A percentile compares a stretch with the other conserved stretches of the same genome.
phyloP scores from a whole-genome alignment of 2,888 invertebrate genomes.

The Smittia sp. region DNA sequence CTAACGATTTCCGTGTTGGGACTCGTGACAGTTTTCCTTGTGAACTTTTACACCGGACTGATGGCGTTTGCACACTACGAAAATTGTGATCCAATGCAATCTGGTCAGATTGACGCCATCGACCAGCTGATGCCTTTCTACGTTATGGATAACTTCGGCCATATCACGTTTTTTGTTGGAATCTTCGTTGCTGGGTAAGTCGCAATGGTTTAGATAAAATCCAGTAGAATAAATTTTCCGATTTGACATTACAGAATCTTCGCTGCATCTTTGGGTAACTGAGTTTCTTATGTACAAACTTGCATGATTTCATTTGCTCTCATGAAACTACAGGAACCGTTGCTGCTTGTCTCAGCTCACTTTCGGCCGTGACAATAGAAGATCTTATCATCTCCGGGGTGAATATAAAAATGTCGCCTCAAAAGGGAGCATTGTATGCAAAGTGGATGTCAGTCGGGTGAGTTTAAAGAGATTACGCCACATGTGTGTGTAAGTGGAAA shows the following conservation, averaged over 20 bases:
- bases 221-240: neutral
- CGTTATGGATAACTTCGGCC: conserved; percentile 79
- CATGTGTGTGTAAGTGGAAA: neutral
- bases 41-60: conserved; percentile 84
- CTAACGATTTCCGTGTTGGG: conserved; percentile 48
- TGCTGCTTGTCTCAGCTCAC: conserved; percentile 87
- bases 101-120: conserved; percentile 64
- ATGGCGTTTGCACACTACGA: conserved; percentile 79
- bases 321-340: no score
- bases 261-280: conserved; percentile 38
- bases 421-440: conserved; percentile 72
- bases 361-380: conserved; percentile 87
- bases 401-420: conserved; percentile 67
- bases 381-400: conserved; percentile 76
- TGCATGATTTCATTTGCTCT: no score
- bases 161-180: conserved; percentile 76
- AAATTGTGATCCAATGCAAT: conserved; percentile 77
- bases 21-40: conserved; percentile 68
- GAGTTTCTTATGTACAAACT: no score
- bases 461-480: conserved; percentile 44
- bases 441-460: conserved; percentile 68
- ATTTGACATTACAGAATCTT: conserved; percentile 4
- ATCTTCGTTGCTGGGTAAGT: conserved; percentile 81
- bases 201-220: neutral
- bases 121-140: conserved; percentile 87